Evolutionary conservation across 2,797 vertebrate genomes (phyloP), one percentile per base, ranked within the genome.

Genomic region (Gephyroberyx darwinii): DNA sequence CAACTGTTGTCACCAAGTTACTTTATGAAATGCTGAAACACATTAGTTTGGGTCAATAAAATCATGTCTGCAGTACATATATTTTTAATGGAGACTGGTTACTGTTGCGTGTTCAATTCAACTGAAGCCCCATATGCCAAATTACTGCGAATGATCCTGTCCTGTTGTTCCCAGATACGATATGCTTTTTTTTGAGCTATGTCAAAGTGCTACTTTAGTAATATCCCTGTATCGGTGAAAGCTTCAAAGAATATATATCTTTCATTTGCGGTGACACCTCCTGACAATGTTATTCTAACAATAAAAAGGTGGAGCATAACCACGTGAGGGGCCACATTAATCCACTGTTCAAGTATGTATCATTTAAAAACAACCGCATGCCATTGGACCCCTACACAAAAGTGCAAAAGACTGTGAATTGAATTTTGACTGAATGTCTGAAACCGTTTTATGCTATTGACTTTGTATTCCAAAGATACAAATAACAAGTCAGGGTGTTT

Each of bases 181-280:
- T 60, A 51, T 50, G 56, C 26, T 68, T 67, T 73, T 77, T 58
- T 73, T 77, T 58, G 72, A 90, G 78, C 83, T 69, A 80, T 79
- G 82, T 88, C 84, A 92, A 92, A 92, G 89, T 94, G 90, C 88
- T 87, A 79, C 78, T 78, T 88, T 74, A 79, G 77, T 68, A 65
- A 78, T 81, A 86, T 91, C 85, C 87, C 83, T 91, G 86, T 87
- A 76, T 86, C 31, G 17, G 16, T 39, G 14, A 85, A 81, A 57
- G 59, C 59, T 61, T 80, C 35, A 66, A 71, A 81, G 56, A 66
- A 77, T 65, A 84, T 65, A 84, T 53, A 65, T 58, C 22, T 53
- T 50, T 64, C 1, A 62, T 80, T 79, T 74, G 47, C 62, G 56
- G 69, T 51, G 64, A 78, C 65, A 71, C 52, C 59, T 74, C 58